Conservation (phyloP, 2,888 invertebrate species). For the Caradrina kadenii region DNA sequence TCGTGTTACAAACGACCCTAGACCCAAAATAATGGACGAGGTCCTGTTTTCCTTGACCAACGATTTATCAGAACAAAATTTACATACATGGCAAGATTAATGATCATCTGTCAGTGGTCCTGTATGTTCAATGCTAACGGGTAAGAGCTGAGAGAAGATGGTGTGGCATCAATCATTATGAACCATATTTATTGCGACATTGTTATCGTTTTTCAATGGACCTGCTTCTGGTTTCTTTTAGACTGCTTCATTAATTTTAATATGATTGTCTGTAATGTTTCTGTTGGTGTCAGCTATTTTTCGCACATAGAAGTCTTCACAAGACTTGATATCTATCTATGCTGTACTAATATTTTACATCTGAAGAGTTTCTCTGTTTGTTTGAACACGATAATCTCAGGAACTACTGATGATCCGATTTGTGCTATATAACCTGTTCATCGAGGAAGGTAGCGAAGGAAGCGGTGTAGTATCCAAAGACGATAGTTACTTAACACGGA, state of each 20-base stretch:
- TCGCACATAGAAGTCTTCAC: neutral
- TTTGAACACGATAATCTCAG: too few species aligned
- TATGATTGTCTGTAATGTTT: neutral
- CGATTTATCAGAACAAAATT: conserved; percentile 84
- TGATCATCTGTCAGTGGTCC: conserved; percentile 75
- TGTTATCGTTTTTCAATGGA: conserved; percentile 56
- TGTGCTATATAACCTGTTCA: too few species aligned
- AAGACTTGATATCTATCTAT: too few species aligned
- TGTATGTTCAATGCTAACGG: conserved; percentile 70
- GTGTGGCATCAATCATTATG: conserved; percentile 63
- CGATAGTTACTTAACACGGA: too few species aligned
- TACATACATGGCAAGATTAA: conserved; percentile 85
- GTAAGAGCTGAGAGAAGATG: conserved; percentile 58
- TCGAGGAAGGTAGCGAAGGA: too few species aligned
- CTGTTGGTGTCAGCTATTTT: neutral
- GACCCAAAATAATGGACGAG: conserved; percentile 66
- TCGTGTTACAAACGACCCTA: conserved; percentile 61
- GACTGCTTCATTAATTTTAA: conserved; percentile 35
- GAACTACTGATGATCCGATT: too few species aligned
- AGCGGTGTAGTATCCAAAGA: too few species aligned
- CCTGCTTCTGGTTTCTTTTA: conserved; percentile 36
- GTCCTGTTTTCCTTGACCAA: conserved; percentile 76
- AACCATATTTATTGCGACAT: conserved; percentile 60
- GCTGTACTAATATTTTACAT: too few species aligned
- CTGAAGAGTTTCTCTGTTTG: too few species aligned